Evolutionary conservation across 2,797 vertebrate species (phyloP).

Genomic region (Tenualosa thibaudeaui): DNA sequence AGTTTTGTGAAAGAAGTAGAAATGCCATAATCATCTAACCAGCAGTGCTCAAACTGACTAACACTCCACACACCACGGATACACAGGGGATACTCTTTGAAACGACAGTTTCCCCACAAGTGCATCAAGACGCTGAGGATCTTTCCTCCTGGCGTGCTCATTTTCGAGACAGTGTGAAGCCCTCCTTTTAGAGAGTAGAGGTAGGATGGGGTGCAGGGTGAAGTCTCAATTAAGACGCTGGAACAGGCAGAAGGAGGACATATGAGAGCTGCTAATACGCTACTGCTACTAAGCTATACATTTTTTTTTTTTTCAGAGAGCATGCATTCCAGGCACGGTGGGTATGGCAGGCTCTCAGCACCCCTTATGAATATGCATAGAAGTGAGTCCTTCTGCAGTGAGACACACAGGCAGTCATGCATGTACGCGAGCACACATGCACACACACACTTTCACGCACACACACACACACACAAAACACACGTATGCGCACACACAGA

Average conservation of each 20-base stretch:
- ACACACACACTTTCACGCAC: neutral
- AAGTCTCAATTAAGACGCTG: slow-evolving; percentile 48
- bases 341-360: neutral
- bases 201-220: slow-evolving; percentile 32
- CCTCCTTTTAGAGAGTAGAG: slow-evolving; percentile 36
- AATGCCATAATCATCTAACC: slow-evolving; percentile 49
- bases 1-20: slow-evolving; percentile 21
- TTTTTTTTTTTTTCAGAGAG: neutral
- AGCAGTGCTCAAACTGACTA: slow-evolving; percentile 50
- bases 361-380: neutral
- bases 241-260: neutral
- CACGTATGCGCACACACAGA: neutral
- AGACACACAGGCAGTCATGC: slow-evolving; percentile 21
- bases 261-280: neutral
- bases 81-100: slow-evolving; percentile 48
- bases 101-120: slow-evolving; percentile 55
- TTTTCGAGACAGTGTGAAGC: slow-evolving; percentile 56
- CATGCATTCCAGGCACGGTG: neutral
- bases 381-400: neutral
- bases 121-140: slow-evolving; percentile 47
- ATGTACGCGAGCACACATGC: neutral
- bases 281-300: neutral
- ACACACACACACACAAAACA: neutral
- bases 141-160: slow-evolving; percentile 48
- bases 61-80: slow-evolving; percentile 43